These are phyloP conservation scores for Cotesia typhae DNA, from an alignment of 1,140 invertebrate genomes.

Conservation along the genomic window DNA sequence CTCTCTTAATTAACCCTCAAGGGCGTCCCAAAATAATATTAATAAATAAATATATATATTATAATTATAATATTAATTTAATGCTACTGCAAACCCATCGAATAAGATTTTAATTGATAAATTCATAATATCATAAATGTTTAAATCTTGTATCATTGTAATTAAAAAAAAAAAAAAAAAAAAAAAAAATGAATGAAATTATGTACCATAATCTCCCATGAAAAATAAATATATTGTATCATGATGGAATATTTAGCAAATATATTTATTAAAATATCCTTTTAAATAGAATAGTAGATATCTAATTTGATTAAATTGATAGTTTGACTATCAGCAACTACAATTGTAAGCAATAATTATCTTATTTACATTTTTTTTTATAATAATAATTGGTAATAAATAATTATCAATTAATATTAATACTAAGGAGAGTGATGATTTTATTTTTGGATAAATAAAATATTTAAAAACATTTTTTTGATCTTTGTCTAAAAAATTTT, in stretches of 20 bases:
- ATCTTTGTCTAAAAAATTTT: too few species aligned
- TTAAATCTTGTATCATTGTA: conserved; percentile 61
- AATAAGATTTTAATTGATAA: conserved; percentile 54
- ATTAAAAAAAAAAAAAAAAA: conserved; percentile 49
- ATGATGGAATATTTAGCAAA: conserved; percentile 40
- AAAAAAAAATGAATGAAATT: conserved; percentile 37
- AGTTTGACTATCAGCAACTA: too few species aligned
- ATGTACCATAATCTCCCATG: conserved; percentile 56
- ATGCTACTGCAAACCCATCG: conserved; percentile 44
- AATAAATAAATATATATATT: conserved; percentile 38
- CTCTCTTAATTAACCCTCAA: conserved; percentile 35
- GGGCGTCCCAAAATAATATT: conserved; percentile 37
- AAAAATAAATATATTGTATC: conserved; percentile 61
- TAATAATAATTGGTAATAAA: not conserved
- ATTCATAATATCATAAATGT: conserved; percentile 62
- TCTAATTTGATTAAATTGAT: not conserved
- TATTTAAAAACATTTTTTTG: too few species aligned
- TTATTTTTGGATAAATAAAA: too few species aligned
- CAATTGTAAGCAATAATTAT: too few species aligned
- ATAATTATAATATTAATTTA: conserved; percentile 3
- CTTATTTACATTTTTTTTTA: conserved; percentile 8
- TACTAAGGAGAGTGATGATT: too few species aligned
- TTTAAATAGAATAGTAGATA: not conserved
- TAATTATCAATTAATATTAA: not conserved
- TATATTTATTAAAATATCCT: conserved; percentile 8